phyloP scores from a whole-genome alignment of 2,888 invertebrate genomes.

The Bellardia bayeri region DNA sequence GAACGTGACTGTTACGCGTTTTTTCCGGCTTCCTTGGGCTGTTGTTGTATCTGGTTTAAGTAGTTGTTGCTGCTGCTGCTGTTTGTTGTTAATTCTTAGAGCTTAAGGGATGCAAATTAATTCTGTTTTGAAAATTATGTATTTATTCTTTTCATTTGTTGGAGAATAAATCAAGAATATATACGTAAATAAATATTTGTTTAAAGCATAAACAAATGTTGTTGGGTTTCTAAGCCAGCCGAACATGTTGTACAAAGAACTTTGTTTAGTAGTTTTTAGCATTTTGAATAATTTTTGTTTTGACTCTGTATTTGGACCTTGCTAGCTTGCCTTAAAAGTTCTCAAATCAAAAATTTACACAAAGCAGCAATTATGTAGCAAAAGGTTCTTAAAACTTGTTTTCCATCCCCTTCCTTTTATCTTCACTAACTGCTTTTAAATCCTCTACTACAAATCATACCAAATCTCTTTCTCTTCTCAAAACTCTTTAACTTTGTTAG shows the following conservation, averaged over 20 bases:
- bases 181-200: constrained; percentile 34
- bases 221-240: neutral
- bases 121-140: constrained; percentile 38
- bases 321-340: no score
- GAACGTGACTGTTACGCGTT: constrained; percentile 71
- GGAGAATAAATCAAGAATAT: constrained; percentile 15
- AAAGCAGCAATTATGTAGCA: no score
- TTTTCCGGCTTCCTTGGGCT: constrained; percentile 2
- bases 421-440: no score
- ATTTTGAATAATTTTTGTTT: no score
- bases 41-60: neutral
- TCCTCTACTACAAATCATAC: neutral
- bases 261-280: neutral
- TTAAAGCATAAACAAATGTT: neutral
- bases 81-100: neutral
- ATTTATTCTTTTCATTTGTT: constrained; percentile 47
- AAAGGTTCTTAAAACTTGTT: no score
- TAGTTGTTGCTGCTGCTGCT: neutral
- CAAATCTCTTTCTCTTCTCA: neutral
- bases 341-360: no score
- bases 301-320: no score
- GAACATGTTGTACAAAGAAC: neutral
- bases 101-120: constrained; percentile 64
- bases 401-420: no score
- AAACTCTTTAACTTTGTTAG: neutral